Evolutionary conservation across 1,140 invertebrate genomes (phyloP), one percentile per base, ranked within the genome.

Genomic region (Lordiphosa stackelbergi): DNA sequence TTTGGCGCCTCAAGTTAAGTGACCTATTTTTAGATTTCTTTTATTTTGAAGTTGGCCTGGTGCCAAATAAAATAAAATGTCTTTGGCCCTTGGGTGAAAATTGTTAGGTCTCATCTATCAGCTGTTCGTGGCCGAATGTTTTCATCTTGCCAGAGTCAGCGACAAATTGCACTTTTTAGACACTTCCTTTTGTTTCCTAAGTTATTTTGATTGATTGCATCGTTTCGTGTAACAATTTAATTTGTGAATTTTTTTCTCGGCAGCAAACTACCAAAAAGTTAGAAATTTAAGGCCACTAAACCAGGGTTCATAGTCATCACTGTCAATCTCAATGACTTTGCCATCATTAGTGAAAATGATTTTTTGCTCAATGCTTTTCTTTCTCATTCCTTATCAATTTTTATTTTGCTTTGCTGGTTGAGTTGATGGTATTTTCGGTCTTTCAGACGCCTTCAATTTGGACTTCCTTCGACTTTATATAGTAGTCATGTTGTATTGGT

Each of bases 321-420:
- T 41, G 51, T 28, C 43, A 62, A 63, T 53, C 56, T 68, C 36
- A 51, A 58, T 59, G 54, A 56, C 37, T 4, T 0, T 24, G 24
- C 35, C 69, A 69, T 72, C 69, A 69, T 72, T 72, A 72, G 69
- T 72, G 65, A 59, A 70, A 72, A 72, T 72, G 65, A 72, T 72
- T 72, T 72, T 54, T 72, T 72, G 56, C 65, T 72, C 69, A 69
- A 70, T 16, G 16, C 49, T 5, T 22, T 22, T 22, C 4, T 22
- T 3, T 22, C 4, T 22, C 19, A 4, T 22, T 22, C 4, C 19
- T 22, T 12, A 9, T 60, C 56, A 48, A 59, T 22, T 22, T 22
- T 22, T 22, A 2, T 63, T 16, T 16, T 16, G 16, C 68, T 62
- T 70, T 66, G 64, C 63, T 70, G 64, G 28, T 62, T 70, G 34